Evolutionary conservation across 2,888 invertebrate genomes (phyloP), one percentile per base, ranked within the genome.

Genomic region (Metopia argyrocephala): DNA sequence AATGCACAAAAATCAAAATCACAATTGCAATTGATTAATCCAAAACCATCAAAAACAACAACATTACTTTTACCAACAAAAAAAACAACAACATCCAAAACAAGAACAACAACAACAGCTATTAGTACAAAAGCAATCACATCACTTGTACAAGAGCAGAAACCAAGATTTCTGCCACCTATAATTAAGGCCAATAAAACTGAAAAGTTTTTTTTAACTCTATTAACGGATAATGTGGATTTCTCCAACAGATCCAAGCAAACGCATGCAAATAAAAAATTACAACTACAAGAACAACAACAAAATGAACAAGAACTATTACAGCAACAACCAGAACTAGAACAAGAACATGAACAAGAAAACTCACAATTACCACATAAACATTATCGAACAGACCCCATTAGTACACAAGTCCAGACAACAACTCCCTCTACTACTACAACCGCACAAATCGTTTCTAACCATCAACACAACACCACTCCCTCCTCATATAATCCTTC

Each of bases 81-180:
- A 76, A 21, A 25, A 50, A 64, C 62, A 48, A 38, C 45, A 38
- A 62, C n/a, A n/a, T n/a, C 45, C n/a, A 38, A 15, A 21, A 38
- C 54, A 3, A 28, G 27, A 46, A 46, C 75, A 75, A 92, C 92
- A 92, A 92, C 92, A 92, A 92, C 91, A 92, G 92, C 91, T 92
- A 91, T 91, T 90, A 78, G 61, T 66, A 56, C 71, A 69, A 73
- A 69, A 46, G 64, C 50, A 73, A 75, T 62, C 74, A 83, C 59
- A 70, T 69, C 76, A 81, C 62, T 64, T 71, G 68, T 82, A 80
- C 70, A 80, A 56, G 69, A 79, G 75, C 79, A 65, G 62, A 38
- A 45, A 68, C 31, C 62, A 50, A 50, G 78, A 70, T 75, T 75
- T 81, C 70, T 71, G 31, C 12, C 38, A 38, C 79, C 78, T 66